phyloP scores from a whole-genome alignment of 2,113 vertebrate genomes.

The Parotia lawesii region DNA sequence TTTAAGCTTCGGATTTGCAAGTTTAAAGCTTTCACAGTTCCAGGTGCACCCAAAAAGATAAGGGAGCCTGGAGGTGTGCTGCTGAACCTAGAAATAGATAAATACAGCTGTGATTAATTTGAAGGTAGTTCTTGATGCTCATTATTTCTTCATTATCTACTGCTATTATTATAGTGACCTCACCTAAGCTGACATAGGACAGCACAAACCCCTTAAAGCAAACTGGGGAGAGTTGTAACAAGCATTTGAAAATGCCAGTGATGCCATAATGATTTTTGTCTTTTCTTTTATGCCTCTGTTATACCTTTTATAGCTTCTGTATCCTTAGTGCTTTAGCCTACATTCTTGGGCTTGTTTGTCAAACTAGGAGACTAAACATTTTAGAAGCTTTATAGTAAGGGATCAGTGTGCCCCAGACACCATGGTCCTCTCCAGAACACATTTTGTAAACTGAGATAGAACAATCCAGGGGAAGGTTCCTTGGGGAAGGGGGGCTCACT shows the following conservation, averaged over 20 bases:
- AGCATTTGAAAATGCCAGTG: not conserved
- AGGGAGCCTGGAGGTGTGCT: constrained; percentile 46
- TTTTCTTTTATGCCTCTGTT: too few relatives aligned
- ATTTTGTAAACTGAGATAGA: too few relatives aligned
- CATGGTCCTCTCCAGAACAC: too few relatives aligned
- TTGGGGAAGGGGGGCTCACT: too few relatives aligned
- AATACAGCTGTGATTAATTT: constrained; percentile 44
- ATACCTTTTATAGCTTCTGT: too few relatives aligned
- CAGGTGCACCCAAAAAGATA: constrained; percentile 77
- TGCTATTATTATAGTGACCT: not conserved
- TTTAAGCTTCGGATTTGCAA: constrained; percentile 73
- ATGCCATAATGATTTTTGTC: too few relatives aligned
- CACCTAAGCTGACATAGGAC: not conserved
- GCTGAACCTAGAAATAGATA: not conserved
- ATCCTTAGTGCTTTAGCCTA: too few relatives aligned
- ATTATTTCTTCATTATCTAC: constrained; percentile 1
- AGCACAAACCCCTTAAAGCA: not conserved
- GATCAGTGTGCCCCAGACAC: too few relatives aligned
- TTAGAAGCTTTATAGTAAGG: too few relatives aligned
- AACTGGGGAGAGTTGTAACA: not conserved
- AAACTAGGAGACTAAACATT: too few relatives aligned
- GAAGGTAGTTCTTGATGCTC: not conserved
- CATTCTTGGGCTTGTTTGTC: too few relatives aligned
- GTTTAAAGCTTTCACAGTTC: constrained; percentile 66
- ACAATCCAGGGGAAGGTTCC: too few relatives aligned